A percentile compares a stretch with the other conserved stretches of the same genome.
These are phyloP conservation scores for Lepeophtheirus nordmannii DNA, from an alignment of 2,888 invertebrate genomes.

Conservation along the genomic window DNA sequence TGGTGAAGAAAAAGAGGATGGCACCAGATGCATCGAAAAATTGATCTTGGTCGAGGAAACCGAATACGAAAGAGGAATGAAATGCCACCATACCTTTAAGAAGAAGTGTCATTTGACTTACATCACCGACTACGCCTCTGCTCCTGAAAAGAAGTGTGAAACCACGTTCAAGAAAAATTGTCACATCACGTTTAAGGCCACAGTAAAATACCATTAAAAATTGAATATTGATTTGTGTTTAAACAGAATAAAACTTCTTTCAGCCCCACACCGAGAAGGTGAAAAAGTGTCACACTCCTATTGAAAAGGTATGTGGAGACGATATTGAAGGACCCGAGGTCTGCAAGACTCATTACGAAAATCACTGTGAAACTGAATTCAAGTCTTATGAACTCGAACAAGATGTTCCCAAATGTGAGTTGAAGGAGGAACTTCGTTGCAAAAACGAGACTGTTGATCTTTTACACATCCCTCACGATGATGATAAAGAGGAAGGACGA, in stretches of 20 bases:
- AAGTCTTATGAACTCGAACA: conserved; percentile 5
- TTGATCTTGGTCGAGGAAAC: too few species aligned
- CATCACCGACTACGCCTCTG: too few species aligned
- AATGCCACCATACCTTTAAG: too few species aligned
- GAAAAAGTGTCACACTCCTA: background rate
- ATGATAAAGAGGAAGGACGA: background rate
- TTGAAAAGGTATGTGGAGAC: background rate
- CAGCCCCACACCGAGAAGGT: background rate
- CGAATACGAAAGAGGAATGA: too few species aligned
- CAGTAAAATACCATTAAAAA: too few species aligned
- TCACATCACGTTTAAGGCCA: too few species aligned
- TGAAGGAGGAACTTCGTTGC: background rate
- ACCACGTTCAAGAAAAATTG: too few species aligned
- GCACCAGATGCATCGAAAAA: too few species aligned
- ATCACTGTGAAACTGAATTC: background rate
- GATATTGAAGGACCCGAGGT: background rate
- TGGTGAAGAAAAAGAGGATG: too few species aligned
- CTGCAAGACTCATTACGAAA: background rate
- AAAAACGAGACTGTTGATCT: background rate
- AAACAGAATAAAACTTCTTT: background rate
- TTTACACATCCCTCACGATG: background rate
- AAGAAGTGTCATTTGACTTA: too few species aligned
- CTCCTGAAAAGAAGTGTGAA: too few species aligned
- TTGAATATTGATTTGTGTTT: too few species aligned
- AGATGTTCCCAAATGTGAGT: background rate